Conservation (phyloP, 2,113 vertebrate species). For the Vidua chalybeata region DNA sequence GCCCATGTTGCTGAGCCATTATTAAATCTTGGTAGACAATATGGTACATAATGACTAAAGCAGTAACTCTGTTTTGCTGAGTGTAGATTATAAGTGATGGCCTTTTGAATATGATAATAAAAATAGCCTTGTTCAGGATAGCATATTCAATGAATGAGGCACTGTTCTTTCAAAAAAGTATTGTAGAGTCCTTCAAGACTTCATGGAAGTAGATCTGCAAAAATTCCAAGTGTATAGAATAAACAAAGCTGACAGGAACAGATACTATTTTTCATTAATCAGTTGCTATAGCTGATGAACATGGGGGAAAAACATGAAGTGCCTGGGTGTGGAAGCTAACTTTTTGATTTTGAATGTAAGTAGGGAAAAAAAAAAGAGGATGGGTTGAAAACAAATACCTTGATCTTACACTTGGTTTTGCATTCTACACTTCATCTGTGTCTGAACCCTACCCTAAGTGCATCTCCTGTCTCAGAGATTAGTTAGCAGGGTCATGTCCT, state of each 20-base stretch:
- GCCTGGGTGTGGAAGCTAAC: neutral
- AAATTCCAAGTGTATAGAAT: neutral
- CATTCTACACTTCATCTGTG: neutral
- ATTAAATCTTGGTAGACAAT: neutral
- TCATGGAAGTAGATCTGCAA: neutral
- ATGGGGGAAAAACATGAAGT: neutral
- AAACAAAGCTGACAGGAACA: neutral
- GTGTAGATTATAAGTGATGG: neutral
- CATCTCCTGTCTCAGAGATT: neutral
- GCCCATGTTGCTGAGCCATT: neutral
- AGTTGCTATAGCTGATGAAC: neutral
- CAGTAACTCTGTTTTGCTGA: neutral
- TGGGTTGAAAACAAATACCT: neutral
- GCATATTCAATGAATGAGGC: slow-evolving; percentile 4
- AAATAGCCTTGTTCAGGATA: slow-evolving; percentile 7
- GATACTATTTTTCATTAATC: neutral
- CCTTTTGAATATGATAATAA: neutral
- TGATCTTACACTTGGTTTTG: neutral
- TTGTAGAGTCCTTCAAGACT: neutral
- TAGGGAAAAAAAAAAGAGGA: neutral
- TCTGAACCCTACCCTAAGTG: neutral
- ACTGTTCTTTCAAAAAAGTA: neutral
- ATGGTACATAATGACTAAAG: neutral
- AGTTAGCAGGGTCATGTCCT: neutral
- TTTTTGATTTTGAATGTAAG: neutral